Percentiles rank a stretch among this genome's conserved stretches.
Evolutionary conservation across 2,888 invertebrate genomes (phyloP).

Genomic region (Drosophila crucigera): DNA sequence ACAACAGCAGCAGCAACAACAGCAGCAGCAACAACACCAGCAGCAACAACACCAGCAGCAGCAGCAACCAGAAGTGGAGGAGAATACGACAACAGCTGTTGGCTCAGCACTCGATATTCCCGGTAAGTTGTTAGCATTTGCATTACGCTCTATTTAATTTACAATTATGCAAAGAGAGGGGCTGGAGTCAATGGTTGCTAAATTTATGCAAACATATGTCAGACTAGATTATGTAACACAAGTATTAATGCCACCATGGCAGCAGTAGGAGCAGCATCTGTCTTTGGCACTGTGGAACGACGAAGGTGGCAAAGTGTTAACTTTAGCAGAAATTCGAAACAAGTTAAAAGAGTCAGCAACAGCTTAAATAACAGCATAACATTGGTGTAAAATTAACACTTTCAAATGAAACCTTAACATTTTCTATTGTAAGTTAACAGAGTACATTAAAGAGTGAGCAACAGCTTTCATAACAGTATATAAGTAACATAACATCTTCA

Average conservation of each 20-base stretch:
- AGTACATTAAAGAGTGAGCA: background rate
- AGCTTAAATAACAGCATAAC: background rate
- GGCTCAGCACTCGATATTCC: constrained; percentile 42
- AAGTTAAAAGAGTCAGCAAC: background rate
- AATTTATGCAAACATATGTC: constrained; percentile 81
- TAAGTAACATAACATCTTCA: background rate
- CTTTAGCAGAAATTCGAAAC: background rate
- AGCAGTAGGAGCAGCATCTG: constrained; percentile 12
- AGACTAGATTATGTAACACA: constrained; percentile 69
- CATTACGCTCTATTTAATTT: constrained; percentile 67
- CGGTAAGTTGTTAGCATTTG: constrained; percentile 66
- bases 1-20: constrained; percentile 22
- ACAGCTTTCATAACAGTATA: background rate
- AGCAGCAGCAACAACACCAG: constrained; percentile 25
- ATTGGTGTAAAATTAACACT: background rate
- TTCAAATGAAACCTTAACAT: background rate
- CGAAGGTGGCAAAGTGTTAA: background rate
- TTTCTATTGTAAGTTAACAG: background rate
- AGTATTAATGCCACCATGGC: constrained; percentile 47
- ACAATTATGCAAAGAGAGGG: constrained; percentile 64
- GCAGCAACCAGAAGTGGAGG: constrained; percentile 22
- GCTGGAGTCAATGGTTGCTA: constrained; percentile 16
- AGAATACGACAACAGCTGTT: constrained; percentile 20
- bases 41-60: constrained; percentile 12
- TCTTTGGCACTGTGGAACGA: constrained; percentile 27